phyloP scores from a whole-genome alignment of 2,888 invertebrate species.

The Eristalis tenax region DNA sequence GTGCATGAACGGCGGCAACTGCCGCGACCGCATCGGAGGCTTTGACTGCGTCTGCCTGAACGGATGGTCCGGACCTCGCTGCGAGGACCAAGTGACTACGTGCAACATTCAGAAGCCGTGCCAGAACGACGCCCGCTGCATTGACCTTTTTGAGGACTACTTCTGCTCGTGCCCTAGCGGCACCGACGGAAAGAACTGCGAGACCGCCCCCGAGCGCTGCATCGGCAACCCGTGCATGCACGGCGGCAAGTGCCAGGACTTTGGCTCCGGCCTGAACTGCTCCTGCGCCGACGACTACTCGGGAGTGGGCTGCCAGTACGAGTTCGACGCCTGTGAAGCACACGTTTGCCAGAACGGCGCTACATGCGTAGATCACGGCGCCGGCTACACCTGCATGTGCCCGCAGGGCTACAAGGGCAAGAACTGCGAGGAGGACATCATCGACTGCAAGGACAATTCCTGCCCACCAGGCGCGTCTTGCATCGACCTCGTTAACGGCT shows the following conservation, averaged over 20 bases:
- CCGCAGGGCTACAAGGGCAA: conserved; percentile 90
- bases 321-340: conserved; percentile 95
- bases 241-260: conserved; percentile 96
- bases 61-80: conserved; percentile 93
- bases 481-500: conserved; percentile 93
- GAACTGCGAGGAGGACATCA: conserved; percentile 94
- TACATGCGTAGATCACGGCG: conserved; percentile 92
- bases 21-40: conserved; percentile 91
- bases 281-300: conserved; percentile 93
- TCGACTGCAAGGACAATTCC: conserved; percentile 95
- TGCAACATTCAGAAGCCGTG: conserved; percentile 91
- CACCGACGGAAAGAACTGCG: conserved; percentile 98
- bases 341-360: conserved; percentile 96
- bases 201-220: conserved; percentile 94
- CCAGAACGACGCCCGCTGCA: conserved; percentile 95
- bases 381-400: conserved; percentile 92
- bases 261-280: conserved; percentile 96
- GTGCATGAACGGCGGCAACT: conserved; percentile 94
- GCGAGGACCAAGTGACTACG: conserved; percentile 93
- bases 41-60: conserved; percentile 91
- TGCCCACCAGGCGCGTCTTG: conserved; percentile 97
- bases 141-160: conserved; percentile 90
- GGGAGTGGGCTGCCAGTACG: conserved; percentile 95
- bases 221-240: conserved; percentile 92
- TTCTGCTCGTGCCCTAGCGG: conserved; percentile 90